phyloP scores from a whole-genome alignment of 2,888 invertebrate species.

The Fissipunctia ypsillon region DNA sequence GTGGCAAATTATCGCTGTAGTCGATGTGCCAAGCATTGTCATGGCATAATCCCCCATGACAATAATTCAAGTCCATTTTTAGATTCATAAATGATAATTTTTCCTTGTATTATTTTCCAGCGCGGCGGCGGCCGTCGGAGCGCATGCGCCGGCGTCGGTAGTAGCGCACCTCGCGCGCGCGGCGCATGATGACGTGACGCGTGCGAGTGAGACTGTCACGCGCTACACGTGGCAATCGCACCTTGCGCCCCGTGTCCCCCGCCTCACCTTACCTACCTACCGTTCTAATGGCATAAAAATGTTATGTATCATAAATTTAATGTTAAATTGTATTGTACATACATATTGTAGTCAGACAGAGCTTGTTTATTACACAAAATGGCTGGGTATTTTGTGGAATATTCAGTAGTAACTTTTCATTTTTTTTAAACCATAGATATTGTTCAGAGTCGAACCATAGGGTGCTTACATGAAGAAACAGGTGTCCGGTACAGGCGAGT shows the following conservation, averaged over 20 bases:
- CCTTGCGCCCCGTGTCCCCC: conserved; percentile 14
- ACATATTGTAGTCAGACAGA: conserved; percentile 8
- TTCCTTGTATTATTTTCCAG: neutral
- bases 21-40: too few relatives aligned
- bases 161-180: conserved; percentile 18
- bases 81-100: too few relatives aligned
- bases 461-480: too few relatives aligned
- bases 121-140: conserved; percentile 43
- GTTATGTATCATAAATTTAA: conserved; percentile 19
- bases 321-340: conserved; percentile 39
- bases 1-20: too few relatives aligned
- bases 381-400: conserved; percentile 39
- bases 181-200: too few relatives aligned
- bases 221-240: conserved; percentile 11
- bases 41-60: too few relatives aligned
- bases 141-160: conserved; percentile 49
- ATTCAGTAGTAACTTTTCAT: conserved; percentile 6
- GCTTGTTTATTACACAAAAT: conserved; percentile 19
- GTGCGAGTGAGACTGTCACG: neutral
- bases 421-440: neutral
- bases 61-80: too few relatives aligned
- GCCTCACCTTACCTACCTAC: conserved; percentile 14
- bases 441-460: conserved; percentile 9
- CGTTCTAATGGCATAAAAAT: conserved; percentile 22
- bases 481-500: too few relatives aligned